These are phyloP conservation scores for Epicampocera succincta DNA, from an alignment of 2,888 invertebrate species.

Conservation along the genomic window DNA sequence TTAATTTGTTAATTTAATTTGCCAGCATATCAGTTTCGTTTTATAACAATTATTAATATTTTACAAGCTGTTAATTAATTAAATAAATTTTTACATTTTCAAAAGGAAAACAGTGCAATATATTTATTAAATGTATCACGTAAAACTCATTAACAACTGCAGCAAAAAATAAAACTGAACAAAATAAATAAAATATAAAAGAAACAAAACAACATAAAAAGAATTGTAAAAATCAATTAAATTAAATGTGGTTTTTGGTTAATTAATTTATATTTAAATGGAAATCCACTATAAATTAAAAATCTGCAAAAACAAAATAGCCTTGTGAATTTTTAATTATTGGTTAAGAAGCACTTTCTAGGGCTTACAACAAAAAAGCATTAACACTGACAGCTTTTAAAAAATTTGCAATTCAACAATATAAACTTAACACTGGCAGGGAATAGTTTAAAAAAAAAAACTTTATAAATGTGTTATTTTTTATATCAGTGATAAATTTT, in stretches of 20 bases:
- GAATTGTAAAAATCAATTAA: conserved; percentile 63
- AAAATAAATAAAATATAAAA: conserved; percentile 13
- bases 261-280: conserved; percentile 66
- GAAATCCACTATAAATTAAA: conserved; percentile 14
- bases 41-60: conserved; percentile 38
- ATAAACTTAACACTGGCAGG: no score
- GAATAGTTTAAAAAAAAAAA: no score
- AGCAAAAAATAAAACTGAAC: neutral
- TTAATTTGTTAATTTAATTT: neutral
- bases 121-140: conserved; percentile 16
- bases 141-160: conserved; percentile 18
- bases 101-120: conserved; percentile 10
- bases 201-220: conserved; percentile 44
- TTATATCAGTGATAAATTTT: no score
- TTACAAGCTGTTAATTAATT: conserved; percentile 47
- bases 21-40: conserved; percentile 40
- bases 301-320: conserved; percentile 14
- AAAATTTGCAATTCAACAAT: neutral
- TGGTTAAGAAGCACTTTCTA: neutral
- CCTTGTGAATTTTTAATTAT: conserved; percentile 14
- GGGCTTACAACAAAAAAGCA: neutral
- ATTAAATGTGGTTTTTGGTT: conserved; percentile 67
- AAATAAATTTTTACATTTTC: conserved; percentile 29
- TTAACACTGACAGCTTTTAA: conserved; percentile 1
- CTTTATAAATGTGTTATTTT: no score